Evolutionary conservation across 2,888 invertebrate species (phyloP), one percentile per base, ranked within the genome.

Genomic region (Mellilla xanthometata): DNA sequence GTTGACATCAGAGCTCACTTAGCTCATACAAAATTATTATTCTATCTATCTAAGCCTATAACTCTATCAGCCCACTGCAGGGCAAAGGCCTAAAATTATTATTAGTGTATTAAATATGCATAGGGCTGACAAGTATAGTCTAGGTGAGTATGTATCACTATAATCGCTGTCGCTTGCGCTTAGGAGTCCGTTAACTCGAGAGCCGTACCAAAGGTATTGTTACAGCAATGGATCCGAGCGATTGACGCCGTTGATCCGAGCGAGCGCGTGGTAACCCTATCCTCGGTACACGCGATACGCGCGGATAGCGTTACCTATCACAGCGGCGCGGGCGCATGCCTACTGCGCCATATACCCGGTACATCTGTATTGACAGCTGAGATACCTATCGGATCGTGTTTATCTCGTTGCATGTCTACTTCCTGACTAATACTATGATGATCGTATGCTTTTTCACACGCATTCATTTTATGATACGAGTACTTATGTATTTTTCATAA

Each of bases 211-310:
- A 62, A 83, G 84, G 81, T 87, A 86, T 88, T 83, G 87, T 88
- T 87, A 85, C 86, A 84, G 87, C 80, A 88, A 86, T 86, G 81
- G 79, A 88, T 86, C 85, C 76, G 76, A 76, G 65, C 87, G 85
- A 88, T 89, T 87, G 88, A 79, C 82, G 81, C 85, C 88, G 87
- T 86, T 88, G 88, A 88, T 88, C 83, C 86, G 83, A 83, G 71
- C 84, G 79, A 82, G 72, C 84, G 83, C 66, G 70, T 85, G 81
- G 88, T 86, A 88, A 88, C 71, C 68, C 75, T 81, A 89, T 81
- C 70, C 81, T 53, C 23, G 54, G 81, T 72, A 82, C 83, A 85
- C 81, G 84, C 80, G 86, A 89, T 87, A 85, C 83, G 72, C 73
- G 43, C 44, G 77, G 82, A 78, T 88, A 78, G 81, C 81, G 76